Evolutionary conservation across 2,888 invertebrate genomes (phyloP).

Genomic region (Thecophora atra): DNA sequence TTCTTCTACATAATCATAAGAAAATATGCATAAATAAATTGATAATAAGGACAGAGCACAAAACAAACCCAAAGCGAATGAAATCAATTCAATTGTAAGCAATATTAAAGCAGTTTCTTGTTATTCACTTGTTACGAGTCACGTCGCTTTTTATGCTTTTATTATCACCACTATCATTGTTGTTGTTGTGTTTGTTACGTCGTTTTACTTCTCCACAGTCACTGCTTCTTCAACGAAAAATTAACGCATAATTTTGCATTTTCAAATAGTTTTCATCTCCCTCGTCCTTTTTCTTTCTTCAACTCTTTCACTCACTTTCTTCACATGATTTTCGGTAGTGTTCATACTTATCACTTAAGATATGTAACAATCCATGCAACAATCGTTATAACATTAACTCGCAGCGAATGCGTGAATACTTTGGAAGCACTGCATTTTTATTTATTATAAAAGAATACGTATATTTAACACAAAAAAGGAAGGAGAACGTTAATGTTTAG

Average conservation of each 20-base stretch:
- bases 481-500: no score
- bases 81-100: no score
- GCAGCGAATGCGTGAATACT: background rate
- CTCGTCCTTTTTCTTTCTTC: background rate
- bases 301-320: no score
- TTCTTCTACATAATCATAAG: no score
- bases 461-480: no score
- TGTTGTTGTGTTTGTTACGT: background rate
- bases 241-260: constrained; percentile 2
- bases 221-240: background rate
- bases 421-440: background rate
- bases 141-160: background rate
- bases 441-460: background rate
- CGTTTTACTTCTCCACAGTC: background rate
- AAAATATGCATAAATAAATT: no score
- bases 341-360: background rate
- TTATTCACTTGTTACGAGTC: background rate
- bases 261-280: background rate
- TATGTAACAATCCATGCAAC: background rate
- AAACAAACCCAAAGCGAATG: no score
- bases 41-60: no score
- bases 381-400: background rate
- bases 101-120: no score
- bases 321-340: no score
- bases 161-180: no score